A percentile compares a stretch with the other conserved stretches of the same genome.
Evolutionary conservation across 2,888 invertebrate species (phyloP).

Genomic region (Eulithis testata): DNA sequence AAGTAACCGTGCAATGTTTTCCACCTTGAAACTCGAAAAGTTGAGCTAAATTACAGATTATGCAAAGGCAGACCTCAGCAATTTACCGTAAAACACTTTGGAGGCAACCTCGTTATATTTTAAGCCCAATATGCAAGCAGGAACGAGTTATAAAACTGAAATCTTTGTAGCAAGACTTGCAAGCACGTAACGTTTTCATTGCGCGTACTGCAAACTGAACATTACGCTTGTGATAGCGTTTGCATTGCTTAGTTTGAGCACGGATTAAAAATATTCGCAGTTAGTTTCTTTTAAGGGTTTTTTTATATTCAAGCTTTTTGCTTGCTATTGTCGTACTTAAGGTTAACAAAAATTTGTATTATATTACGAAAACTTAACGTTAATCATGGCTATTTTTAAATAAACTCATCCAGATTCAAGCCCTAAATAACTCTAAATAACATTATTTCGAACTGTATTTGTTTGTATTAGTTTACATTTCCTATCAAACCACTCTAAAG

Average conservation of each 20-base stretch:
- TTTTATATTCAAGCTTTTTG: conserved; percentile 11
- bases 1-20: background rate
- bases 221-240: conserved; percentile 56
- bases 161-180: conserved; percentile 44
- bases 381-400: too few species aligned
- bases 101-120: conserved; percentile 33
- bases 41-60: conserved; percentile 35
- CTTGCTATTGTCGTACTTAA: background rate
- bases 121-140: conserved; percentile 49
- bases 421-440: background rate
- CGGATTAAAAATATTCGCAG: conserved; percentile 28
- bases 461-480: conserved; percentile 6
- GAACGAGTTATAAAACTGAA: conserved; percentile 58
- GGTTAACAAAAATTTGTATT: background rate
- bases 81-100: conserved; percentile 25
- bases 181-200: conserved; percentile 62
- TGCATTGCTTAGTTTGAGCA: conserved; percentile 51
- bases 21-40: conserved; percentile 32
- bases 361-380: too few species aligned
- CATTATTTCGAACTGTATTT: conserved; percentile 9
- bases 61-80: conserved; percentile 27
- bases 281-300: conserved; percentile 14
- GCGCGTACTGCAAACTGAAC: conserved; percentile 54
- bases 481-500: conserved; percentile 7
- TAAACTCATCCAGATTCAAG: background rate